Evolutionary conservation across 2,888 invertebrate species (phyloP).

Genomic region (Monochamus alternatus): DNA sequence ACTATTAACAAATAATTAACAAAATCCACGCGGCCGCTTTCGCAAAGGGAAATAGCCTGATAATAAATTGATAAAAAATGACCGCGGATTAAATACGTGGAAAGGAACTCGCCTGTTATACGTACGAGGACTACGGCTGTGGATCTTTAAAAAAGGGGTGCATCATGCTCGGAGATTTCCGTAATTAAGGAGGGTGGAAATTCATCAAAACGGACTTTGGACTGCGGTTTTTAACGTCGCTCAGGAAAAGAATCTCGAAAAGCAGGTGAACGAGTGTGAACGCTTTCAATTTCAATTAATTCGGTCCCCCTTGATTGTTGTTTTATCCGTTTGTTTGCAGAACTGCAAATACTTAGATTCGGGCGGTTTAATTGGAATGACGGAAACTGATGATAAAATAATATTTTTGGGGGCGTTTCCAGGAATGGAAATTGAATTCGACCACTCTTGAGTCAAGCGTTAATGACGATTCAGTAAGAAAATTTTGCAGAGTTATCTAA

Average conservation of each 20-base stretch:
- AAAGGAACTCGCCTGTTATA: constrained; percentile 4
- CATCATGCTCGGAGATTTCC: constrained; percentile 27
- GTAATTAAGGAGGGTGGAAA: constrained; percentile 70
- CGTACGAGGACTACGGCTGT: background rate
- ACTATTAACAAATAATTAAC: constrained; percentile 43
- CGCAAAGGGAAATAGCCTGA: constrained; percentile 42
- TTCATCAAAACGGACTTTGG: constrained; percentile 69
- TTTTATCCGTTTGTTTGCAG: constrained; percentile 30
- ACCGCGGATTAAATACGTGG: constrained; percentile 48
- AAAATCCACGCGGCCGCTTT: constrained; percentile 35
- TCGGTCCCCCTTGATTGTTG: constrained; percentile 27
- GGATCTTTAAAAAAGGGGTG: constrained; percentile 32
- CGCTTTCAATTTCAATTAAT: constrained; percentile 19
- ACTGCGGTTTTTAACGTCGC: constrained; percentile 60
- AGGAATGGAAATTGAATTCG: constrained; percentile 10
- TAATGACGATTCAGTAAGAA: too few relatives aligned
- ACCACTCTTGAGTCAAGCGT: background rate
- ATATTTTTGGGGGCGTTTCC: constrained; percentile 30
- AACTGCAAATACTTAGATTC: constrained; percentile 25
- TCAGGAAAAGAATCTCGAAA: constrained; percentile 55
- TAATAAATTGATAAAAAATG: constrained; percentile 59
- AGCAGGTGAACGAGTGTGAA: constrained; percentile 51
- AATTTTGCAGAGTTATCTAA: too few relatives aligned
- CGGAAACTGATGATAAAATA: constrained; percentile 35
- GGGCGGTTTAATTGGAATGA: constrained; percentile 20